Base-by-base conservation (phyloP, 2,888 invertebrate species). In the Hesperia comma region DNA sequence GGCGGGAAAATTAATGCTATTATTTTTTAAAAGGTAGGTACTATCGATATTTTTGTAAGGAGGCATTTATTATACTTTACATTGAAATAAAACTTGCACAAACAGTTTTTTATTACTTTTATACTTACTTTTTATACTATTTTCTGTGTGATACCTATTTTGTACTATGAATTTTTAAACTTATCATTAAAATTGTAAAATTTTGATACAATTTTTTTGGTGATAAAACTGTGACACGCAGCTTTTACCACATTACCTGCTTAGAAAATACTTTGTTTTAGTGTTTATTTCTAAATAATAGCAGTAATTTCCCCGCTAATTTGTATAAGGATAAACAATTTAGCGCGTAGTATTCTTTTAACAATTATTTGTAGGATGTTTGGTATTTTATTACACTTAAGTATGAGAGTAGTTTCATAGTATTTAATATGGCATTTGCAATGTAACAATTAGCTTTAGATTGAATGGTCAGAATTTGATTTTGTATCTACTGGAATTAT, bases 391-490 rank as follows among this genome's bases (percentile, higher is more conserved):
- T 37, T 55, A 15, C n/a, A 17, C 37, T 17, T 56, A 56, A 19
- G 56, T 56, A 56, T 56, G 17, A 55, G 46, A 55, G 37, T 67
- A 56, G 63, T 68, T 62, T 64, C 7, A 37, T 77, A 72, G 73
- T 75, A 74, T 77, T 75, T 76, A 75, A 76, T 73, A 69, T 71
- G 71, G 80, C 79, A 79, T 81, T 80, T 79, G 75, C 75, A 75
- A 68, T 64, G 67, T 63, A 71, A 71, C 68, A 67, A 37, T 51
- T 56, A 67, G 68, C 37, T 67, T 68, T 71, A 71, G 63, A 49
- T 61, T 70, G 66, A 67, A 40, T 60, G 63, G 56, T 41, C 33
- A 14, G 56, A 41, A 56, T 56, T 56, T 56, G 37, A 37, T 53
- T 53, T 53, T 7, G 37, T 37, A 6, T 10, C 37, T 37, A 12